Base-by-base conservation (phyloP, 1,140 invertebrate genomes). In the Drosophila lowei region DNA sequence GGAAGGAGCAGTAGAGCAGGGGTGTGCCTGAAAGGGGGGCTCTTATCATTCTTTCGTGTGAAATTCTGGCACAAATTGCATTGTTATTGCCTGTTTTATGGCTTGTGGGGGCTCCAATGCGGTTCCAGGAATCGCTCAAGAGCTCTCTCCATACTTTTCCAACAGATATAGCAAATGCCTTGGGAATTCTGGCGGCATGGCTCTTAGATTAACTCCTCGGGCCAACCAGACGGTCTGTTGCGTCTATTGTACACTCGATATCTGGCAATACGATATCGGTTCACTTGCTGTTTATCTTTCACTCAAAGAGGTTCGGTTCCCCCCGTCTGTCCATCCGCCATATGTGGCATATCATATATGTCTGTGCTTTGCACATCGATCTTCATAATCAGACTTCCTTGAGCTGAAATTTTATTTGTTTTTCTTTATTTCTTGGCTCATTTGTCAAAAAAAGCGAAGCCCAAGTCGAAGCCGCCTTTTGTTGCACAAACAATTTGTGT, bases 401-500 rank as follows among this genome's bases (percentile, higher is more conserved):
- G 56, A 63, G 18, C 62, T 63, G 44, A 43, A 44, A 61, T 62
- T 50, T 63, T 74, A 49, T 79, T 79, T 74, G 42, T 30, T 50
- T 72, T 18, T 18, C 18, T 18, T 18, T 18, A 18, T 2, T 18
- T 73, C 44, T 28, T 41, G 65, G 43, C 64, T 72, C 77, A 59
- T 79, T 79, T 80, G 65, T 79, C 72, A 77, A n/a, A 47, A 50
- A 56, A 50, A 25, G 4, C 23, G 6, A 25, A 18, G 18, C 18
- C n/a, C n/a, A n/a, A n/a, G n/a, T n/a, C 65, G 65, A 48, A 63
- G 67, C 56, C 52, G 77, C 58, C 64, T 78, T 60, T 79, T 68
- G 50, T 63, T 79, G 64, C 54, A 79, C 76, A 79, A 79, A 79
- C 71, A 79, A 80, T 58, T 46, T 16, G 34, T 54, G 16, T 54